Percentiles rank a stretch among this genome's conserved stretches.
phyloP scores from a whole-genome alignment of 2,113 vertebrate genomes.

The Apodemus speciosus region DNA sequence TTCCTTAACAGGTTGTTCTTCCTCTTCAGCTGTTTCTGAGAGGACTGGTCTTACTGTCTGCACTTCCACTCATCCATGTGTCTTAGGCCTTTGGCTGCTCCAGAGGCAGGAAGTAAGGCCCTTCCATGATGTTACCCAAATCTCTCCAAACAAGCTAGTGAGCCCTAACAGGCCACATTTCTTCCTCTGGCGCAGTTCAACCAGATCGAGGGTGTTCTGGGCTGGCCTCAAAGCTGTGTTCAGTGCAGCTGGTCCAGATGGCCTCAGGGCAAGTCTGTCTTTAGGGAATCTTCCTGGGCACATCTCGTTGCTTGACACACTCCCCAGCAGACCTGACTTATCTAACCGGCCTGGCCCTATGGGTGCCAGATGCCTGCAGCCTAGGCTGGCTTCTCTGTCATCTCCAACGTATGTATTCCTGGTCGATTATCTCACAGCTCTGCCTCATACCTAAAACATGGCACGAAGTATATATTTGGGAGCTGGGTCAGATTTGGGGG shows the following conservation, averaged over 20 bases:
- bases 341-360: neutral
- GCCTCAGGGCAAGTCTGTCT: constrained; percentile 19
- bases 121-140: neutral
- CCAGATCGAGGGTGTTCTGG: neutral
- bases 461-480: neutral
- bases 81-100: neutral
- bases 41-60: neutral
- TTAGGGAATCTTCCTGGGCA: neutral
- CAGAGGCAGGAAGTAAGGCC: neutral
- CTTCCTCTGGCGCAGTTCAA: neutral
- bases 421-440: neutral
- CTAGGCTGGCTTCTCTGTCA: neutral
- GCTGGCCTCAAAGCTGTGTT: neutral
- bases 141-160: neutral
- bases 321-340: neutral
- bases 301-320: neutral
- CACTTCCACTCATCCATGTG: neutral
- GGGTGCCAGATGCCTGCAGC: neutral
- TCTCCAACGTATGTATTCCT: neutral
- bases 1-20: neutral
- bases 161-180: neutral
- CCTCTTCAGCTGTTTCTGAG: neutral
- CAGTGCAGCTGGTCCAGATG: neutral
- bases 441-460: neutral
- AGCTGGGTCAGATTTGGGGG: neutral